Percentiles rank a stretch among this genome's conserved stretches.
phyloP scores from a whole-genome alignment of 2,797 vertebrate genomes.

The Rallus crepitans region DNA sequence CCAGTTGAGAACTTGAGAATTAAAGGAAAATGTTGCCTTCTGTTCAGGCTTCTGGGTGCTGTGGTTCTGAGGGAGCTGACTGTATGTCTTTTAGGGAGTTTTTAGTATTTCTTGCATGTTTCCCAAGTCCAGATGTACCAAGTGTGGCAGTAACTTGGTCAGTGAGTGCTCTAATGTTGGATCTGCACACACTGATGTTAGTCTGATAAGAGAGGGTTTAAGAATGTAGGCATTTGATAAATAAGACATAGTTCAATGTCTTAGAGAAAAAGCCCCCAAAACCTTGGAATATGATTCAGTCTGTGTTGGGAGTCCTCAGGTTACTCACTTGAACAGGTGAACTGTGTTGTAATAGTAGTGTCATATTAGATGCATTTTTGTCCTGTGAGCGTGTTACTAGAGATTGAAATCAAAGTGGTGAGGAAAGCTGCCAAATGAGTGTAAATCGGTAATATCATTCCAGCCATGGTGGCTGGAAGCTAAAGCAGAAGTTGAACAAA shows the following conservation, averaged over 20 bases:
- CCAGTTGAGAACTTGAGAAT: neutral
- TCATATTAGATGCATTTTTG: slow-evolving; percentile 27
- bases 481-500: slow-evolving; percentile 27
- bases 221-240: neutral
- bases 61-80: neutral
- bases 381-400: slow-evolving; percentile 9
- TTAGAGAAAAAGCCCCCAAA: neutral
- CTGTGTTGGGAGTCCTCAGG: neutral
- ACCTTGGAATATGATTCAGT: neutral
- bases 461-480: neutral
- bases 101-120: neutral
- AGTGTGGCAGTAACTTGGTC: neutral
- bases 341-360: neutral
- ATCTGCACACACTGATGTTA: neutral
- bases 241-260: neutral
- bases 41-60: neutral
- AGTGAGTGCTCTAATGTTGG: neutral
- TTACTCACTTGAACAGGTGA: slow-evolving; percentile 32
- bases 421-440: slow-evolving; percentile 52
- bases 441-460: slow-evolving; percentile 29
- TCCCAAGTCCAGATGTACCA: neutral
- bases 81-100: neutral
- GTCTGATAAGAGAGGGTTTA: neutral
- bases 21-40: neutral
- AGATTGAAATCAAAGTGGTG: slow-evolving; percentile 29